These are phyloP conservation scores for Cyphomyrus discorhynchus DNA, from an alignment of 2,113 vertebrate genomes.

Conservation along the genomic window DNA sequence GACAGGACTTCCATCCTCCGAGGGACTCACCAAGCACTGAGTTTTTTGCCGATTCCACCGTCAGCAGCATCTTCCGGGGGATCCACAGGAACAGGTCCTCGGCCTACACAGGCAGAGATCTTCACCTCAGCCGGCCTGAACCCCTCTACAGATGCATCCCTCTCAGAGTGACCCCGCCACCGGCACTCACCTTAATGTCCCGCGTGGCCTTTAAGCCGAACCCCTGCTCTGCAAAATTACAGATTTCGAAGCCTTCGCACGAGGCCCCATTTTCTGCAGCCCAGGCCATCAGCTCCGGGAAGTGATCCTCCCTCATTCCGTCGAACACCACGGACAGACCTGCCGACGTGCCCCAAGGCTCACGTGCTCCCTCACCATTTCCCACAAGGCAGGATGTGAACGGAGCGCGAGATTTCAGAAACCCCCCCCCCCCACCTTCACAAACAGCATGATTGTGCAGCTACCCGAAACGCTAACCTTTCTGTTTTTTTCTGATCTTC, in stretches of 20 bases:
- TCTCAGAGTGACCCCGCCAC: not conserved
- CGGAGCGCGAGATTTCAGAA: not conserved
- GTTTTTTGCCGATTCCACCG: slow-evolving; percentile 91
- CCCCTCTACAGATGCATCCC: not conserved
- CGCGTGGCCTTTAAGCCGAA: slow-evolving; percentile 83
- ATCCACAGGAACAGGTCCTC: slow-evolving; percentile 97
- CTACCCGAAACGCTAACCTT: slow-evolving; percentile 60
- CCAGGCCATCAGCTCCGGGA: slow-evolving; percentile 83
- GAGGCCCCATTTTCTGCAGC: slow-evolving; percentile 79
- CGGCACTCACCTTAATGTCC: slow-evolving; percentile 81
- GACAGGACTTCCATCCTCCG: not conserved
- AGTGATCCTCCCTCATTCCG: slow-evolving; percentile 85
- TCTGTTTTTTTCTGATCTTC: slow-evolving; percentile 96
- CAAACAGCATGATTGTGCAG: not conserved
- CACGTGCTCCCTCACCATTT: not conserved
- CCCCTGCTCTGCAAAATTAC: slow-evolving; percentile 81
- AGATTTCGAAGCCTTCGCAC: slow-evolving; percentile 79
- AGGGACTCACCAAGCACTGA: slow-evolving; percentile 80
- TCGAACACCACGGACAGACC: slow-evolving; percentile 86
- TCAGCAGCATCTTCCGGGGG: slow-evolving; percentile 93
- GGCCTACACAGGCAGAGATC: slow-evolving; percentile 59
- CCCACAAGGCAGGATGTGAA: not conserved
- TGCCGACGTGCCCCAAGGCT: slow-evolving; percentile 35
- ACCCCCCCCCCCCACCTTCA: not conserved
- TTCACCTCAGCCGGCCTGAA: not conserved